Base-by-base conservation (phyloP, 2,888 invertebrate genomes). In the Callyntrura sp. region DNA sequence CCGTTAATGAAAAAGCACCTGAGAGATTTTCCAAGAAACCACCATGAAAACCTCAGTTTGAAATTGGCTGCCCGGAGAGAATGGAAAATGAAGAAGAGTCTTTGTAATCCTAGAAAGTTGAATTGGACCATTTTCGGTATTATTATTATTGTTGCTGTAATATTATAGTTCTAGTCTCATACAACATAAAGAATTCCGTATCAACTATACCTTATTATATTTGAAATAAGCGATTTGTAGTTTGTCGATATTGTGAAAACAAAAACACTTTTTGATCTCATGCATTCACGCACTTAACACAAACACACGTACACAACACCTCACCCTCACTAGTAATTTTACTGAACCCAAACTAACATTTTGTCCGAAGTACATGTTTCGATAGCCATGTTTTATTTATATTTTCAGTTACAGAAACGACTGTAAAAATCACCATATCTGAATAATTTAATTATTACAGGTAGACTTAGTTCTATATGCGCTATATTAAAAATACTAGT, bases 341-440 rank as follows among this genome's bases (percentile, higher is more conserved):
- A 35, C 6, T 35, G 2, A 4, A 35, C 70, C 43, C 17, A 65
- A n/a, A 65, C 25, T 70, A 70, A 70, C 45, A 70, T 17, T 17
- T 60, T 60, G 17, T 60, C 35, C 35, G 6, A 2, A 65, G 20
- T 17, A 25, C 4, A 25, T 14, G 28, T 55, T 55, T 8, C 62
- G 62, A 28, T 23, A 28, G 25, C 12, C 12, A 14, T 28, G 28
- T 1, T 6, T 28, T 65, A 65, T 1, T 6, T 28, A 8, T 70
- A 70, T 70, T 20, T 25, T 43, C 70, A 70, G 70, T 20, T 70
- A 35, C 12, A 17, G 6, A 70, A 43, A 43, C 60, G 81, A 81
- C 81, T 81, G 81, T 45, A 70, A 70, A 68, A 60, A 81, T 23
- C 81, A 81, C 11, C 81, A 81, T 81, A 81, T 81, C 81, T 81